Conservation (phyloP, 2,113 vertebrate species). For the Piliocolobus tephrosceles region DNA sequence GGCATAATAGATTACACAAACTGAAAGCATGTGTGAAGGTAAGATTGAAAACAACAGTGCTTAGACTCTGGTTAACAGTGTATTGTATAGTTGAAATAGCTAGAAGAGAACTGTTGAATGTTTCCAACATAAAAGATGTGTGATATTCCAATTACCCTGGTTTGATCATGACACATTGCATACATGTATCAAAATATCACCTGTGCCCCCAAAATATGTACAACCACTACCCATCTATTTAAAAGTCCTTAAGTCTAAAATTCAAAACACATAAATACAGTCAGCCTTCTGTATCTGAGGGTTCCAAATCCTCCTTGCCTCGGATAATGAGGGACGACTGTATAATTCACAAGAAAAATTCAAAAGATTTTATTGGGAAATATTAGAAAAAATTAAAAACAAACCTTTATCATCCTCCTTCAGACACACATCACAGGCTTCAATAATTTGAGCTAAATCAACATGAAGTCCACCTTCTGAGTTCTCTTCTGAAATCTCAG, state of each 20-base stretch:
- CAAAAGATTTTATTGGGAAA: neutral
- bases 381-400: constrained; percentile 53
- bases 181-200: neutral
- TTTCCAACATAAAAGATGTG: neutral
- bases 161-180: neutral
- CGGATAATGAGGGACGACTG: neutral
- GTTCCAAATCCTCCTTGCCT: neutral
- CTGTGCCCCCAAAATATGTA: neutral
- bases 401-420: constrained; percentile 98
- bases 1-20: neutral
- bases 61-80: neutral
- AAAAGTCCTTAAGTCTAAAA: constrained; percentile 13
- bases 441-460: constrained; percentile 97
- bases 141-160: neutral
- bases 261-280: neutral
- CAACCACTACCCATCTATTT: neutral
- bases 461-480: constrained; percentile 95
- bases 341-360: neutral
- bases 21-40: neutral
- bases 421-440: constrained; percentile 95
- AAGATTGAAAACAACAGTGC: neutral
- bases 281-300: neutral
- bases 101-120: neutral
- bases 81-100: neutral
- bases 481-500: constrained; percentile 97